phyloP scores from a whole-genome alignment of 2,113 vertebrate genomes.

The Pygoscelis antarcticus region DNA sequence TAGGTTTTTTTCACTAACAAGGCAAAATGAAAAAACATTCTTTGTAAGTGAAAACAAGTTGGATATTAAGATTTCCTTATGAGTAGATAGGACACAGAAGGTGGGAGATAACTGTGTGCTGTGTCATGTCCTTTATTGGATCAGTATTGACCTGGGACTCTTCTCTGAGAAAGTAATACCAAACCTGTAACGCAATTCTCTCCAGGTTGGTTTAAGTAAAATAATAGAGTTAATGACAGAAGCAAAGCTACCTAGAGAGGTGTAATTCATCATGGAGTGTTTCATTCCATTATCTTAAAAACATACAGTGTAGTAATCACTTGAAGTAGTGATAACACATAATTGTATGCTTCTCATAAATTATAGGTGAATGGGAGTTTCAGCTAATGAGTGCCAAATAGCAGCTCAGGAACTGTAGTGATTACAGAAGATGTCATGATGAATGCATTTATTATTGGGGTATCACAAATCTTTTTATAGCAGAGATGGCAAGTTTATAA shows the following conservation, averaged over 20 bases:
- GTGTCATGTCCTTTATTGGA: background rate
- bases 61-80: background rate
- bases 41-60: background rate
- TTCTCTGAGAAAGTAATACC: slow-evolving; percentile 14
- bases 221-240: slow-evolving; percentile 75
- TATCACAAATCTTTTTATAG: slow-evolving; percentile 73
- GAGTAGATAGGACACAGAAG: fast-evolving
- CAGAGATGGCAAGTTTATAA: slow-evolving; percentile 47
- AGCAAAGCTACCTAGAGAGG: slow-evolving; percentile 70
- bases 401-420: slow-evolving; percentile 67
- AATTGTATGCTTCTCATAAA: slow-evolving; percentile 81
- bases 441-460: slow-evolving; percentile 73
- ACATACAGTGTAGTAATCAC: slow-evolving; percentile 79
- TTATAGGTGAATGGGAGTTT: slow-evolving; percentile 82
- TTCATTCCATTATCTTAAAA: slow-evolving; percentile 76
- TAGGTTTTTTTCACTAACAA: background rate
- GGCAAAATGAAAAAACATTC: background rate
- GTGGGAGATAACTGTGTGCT: background rate
- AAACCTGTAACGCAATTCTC: slow-evolving; percentile 24
- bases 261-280: slow-evolving; percentile 73
- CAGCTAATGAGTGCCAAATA: slow-evolving; percentile 76
- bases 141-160: background rate
- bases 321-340: slow-evolving; percentile 80
- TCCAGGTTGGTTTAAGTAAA: slow-evolving; percentile 61
- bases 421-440: slow-evolving; percentile 77